Evolutionary conservation across 2,113 vertebrate species (phyloP).

Genomic region (Heterocephalus glaber): DNA sequence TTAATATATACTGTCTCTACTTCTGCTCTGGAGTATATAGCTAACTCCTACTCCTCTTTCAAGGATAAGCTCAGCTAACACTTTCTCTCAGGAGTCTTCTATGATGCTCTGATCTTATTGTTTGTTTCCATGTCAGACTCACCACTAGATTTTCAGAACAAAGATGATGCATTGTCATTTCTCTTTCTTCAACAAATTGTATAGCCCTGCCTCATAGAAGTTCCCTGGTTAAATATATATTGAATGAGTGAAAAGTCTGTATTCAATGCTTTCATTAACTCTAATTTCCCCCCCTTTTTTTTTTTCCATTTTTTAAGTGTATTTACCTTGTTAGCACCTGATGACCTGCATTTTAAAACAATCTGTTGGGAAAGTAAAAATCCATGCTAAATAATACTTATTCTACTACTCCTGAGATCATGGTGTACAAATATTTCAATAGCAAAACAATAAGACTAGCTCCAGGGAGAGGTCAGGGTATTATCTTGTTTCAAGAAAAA

Average conservation of each 20-base stretch:
- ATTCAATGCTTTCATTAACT: not conserved
- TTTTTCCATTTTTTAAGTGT: not conserved
- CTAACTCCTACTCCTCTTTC: not conserved
- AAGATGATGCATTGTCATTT: not conserved
- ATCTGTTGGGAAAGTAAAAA: constrained; percentile 31
- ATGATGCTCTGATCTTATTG: not conserved
- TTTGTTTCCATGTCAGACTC: not conserved
- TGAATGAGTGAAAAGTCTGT: not conserved
- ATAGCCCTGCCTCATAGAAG: not conserved
- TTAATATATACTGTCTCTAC: not conserved
- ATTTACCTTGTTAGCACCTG: not conserved
- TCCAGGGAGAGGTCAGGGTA: not conserved
- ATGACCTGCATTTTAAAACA: constrained; percentile 14
- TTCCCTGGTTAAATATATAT: not conserved
- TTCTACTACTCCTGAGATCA: constrained; percentile 17
- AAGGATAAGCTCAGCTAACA: not conserved
- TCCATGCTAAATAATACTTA: constrained; percentile 23
- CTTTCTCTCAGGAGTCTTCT: not conserved
- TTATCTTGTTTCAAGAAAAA: constrained; percentile 27
- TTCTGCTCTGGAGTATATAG: not conserved
- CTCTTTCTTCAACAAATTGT: not conserved
- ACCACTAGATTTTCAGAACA: not conserved
- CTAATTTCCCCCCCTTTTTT: constrained; percentile 4
- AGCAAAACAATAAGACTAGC: constrained; percentile 17
- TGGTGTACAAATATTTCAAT: constrained; percentile 8